phyloP scores from a whole-genome alignment of 2,113 vertebrate species.

The Rhegmatorhina hoffmannsi region DNA sequence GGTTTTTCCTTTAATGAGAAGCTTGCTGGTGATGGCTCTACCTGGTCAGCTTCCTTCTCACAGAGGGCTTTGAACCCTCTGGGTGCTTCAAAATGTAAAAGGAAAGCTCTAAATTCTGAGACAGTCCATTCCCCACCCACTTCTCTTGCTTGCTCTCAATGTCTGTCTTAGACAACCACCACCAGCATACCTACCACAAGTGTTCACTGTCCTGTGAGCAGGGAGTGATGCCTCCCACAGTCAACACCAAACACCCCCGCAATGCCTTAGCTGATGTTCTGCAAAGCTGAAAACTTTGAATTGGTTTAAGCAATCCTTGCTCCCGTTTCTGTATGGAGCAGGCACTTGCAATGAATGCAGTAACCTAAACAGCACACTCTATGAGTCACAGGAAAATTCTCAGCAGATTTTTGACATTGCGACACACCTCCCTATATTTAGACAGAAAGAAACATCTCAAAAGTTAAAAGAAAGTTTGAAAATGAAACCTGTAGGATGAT shows the following conservation, averaged over 20 bases:
- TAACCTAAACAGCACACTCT: not conserved
- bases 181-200: not conserved
- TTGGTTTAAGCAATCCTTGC: not conserved
- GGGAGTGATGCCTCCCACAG: not conserved
- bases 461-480: not conserved
- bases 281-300: not conserved
- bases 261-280: rapidly evolving
- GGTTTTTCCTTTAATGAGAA: not conserved
- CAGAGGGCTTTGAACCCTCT: not conserved
- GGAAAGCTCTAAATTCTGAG: not conserved
- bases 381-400: not conserved
- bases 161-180: not conserved
- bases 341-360: not conserved
- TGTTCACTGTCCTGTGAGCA: not conserved
- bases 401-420: not conserved
- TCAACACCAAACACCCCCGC: not conserved
- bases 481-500: not conserved
- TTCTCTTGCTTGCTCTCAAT: not conserved
- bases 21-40: not conserved
- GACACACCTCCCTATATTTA: not conserved
- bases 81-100: not conserved
- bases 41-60: not conserved
- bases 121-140: not conserved
- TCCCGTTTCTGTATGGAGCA: not conserved
- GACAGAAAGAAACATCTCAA: not conserved